Base-by-base conservation (phyloP, 2,797 vertebrate species). In the Sorex maritimensis region DNA sequence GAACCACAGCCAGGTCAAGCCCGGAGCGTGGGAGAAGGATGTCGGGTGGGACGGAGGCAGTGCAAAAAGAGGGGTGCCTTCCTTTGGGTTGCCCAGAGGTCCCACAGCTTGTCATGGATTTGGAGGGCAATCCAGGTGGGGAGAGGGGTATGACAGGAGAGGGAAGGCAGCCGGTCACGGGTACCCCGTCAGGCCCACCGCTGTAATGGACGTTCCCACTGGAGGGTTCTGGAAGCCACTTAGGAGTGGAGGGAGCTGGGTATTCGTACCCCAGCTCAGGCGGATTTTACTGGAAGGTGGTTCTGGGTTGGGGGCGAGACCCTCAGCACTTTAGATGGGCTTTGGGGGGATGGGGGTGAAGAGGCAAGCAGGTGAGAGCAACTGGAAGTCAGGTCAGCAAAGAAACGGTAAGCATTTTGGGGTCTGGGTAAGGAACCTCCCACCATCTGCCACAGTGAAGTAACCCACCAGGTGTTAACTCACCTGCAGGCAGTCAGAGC, bases 1-100 rank as follows among this genome's bases (percentile, higher is more conserved):
- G 75, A 89, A 44, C 84, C 11, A 63, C 81, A 63, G 71, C 69
- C 85, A 85, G 69, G 75, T 81, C 41, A 63, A 44, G 8, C n/a
- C 41, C 52, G 61, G 52, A 89, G 75, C 23, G 28, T 58, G 86
- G 46, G 24, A 52, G 41, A 2, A 12, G 9, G 17, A 34, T 41
- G 52, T 34, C 69, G 21, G 81, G 61, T 6, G 14, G 26, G 74
- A 30, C 5, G 14, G 73, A 13, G 41, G 7, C 5, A 44, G n/a
- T 44, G 52, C n/a, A 9, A 21, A 34, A 17, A 17, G 26, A 34
- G 41, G 30, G 30, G 41, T 34, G 81, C 52, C 69, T 81, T 44
- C 24, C 26, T 85, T 34, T 28, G 41, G 65, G 14, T 24, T 71
- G 26, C 26, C 41, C n/a, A 41, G 58, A 73, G 44, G 52, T 65